Conservation (phyloP, 2,797 vertebrate species). For the Pelochelys cantorii region DNA sequence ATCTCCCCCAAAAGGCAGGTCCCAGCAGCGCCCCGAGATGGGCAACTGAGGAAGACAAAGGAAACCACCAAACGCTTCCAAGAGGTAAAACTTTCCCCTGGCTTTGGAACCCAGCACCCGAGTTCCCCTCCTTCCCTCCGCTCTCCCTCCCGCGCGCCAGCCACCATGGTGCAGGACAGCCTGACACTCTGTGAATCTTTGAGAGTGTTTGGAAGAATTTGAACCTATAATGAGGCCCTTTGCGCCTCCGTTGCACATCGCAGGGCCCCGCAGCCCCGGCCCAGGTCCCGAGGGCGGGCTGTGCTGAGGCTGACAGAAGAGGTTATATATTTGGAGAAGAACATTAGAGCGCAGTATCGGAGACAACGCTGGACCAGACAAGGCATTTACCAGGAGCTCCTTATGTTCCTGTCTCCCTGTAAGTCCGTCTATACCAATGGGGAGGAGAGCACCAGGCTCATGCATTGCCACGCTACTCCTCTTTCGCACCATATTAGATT, state of each 20-base stretch:
- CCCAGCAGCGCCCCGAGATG: background rate
- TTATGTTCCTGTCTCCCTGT: background rate
- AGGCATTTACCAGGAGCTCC: background rate
- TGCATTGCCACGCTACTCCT: background rate
- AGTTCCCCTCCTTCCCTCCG: background rate
- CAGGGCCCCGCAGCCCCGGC: background rate
- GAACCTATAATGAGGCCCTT: background rate
- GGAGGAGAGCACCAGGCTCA: background rate
- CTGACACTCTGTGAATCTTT: background rate
- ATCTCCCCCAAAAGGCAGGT: no score
- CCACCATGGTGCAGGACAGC: background rate
- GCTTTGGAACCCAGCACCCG: background rate
- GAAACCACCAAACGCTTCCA: no score
- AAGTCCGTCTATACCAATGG: background rate
- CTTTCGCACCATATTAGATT: background rate
- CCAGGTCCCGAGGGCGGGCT: background rate
- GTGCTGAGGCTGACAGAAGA: no score
- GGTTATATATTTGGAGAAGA: no score
- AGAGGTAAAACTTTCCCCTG: background rate
- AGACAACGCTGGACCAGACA: background rate
- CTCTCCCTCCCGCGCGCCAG: background rate
- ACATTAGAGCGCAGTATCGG: background rate
- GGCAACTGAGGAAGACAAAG: background rate
- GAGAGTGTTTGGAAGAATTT: background rate
- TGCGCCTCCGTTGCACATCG: background rate